Evolutionary conservation across 2,888 invertebrate genomes (phyloP).

Genomic region (Aplocera efformata): DNA sequence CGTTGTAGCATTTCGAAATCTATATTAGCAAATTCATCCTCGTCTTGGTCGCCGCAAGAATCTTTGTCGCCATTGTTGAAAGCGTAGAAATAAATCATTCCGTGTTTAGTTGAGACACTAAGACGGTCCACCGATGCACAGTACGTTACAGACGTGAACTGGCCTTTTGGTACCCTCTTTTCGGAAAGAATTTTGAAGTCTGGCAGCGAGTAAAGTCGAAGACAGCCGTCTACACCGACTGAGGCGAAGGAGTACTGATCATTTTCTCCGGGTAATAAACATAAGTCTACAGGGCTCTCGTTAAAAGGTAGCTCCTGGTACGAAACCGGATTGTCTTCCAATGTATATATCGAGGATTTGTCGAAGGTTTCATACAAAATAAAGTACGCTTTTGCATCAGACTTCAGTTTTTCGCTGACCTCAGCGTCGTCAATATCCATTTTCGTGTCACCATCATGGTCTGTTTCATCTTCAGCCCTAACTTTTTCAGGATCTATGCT

Average conservation of each 20-base stretch:
- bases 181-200: constrained; percentile 85
- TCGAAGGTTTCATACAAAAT: constrained; percentile 63
- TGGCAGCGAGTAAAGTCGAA: constrained; percentile 86
- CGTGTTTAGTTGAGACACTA: constrained; percentile 90
- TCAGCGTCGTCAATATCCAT: constrained; percentile 71
- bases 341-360: constrained; percentile 59
- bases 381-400: constrained; percentile 60
- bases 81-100: constrained; percentile 90
- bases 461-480: constrained; percentile 52
- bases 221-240: constrained; percentile 87
- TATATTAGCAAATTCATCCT: constrained; percentile 81
- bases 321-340: constrained; percentile 81
- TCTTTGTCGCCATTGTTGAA: constrained; percentile 87
- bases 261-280: constrained; percentile 81
- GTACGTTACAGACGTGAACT: constrained; percentile 90
- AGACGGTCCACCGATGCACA: constrained; percentile 93
- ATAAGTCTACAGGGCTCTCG: constrained; percentile 86
- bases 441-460: constrained; percentile 61
- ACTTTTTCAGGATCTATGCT: constrained; percentile 56
- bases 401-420: constrained; percentile 44
- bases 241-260: constrained; percentile 84
- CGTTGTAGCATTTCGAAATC: constrained; percentile 69
- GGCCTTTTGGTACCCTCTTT: constrained; percentile 84
- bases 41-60: constrained; percentile 86
- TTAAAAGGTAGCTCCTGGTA: constrained; percentile 81